A percentile compares a stretch with the other conserved stretches of the same genome.
These are phyloP conservation scores for Drosophila paracracens DNA, from an alignment of 2,888 invertebrate species.

Conservation along the genomic window DNA sequence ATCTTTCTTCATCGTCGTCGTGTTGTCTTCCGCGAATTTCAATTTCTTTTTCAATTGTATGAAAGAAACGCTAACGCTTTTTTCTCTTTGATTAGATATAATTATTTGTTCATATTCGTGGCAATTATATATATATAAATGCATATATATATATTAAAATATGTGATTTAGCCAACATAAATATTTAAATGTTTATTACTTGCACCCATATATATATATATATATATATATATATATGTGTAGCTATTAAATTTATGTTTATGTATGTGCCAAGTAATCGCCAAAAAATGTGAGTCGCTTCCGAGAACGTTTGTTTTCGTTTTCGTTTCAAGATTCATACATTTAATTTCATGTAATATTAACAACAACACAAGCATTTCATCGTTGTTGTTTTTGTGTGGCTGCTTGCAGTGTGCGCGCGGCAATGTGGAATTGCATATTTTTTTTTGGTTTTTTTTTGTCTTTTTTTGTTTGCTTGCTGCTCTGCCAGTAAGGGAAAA, in stretches of 20 bases:
- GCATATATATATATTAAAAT: slow-evolving; percentile 5
- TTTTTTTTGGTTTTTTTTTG: slow-evolving; percentile 13
- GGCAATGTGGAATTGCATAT: slow-evolving; percentile 43
- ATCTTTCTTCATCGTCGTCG: slow-evolving; percentile 75
- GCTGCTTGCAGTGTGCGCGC: slow-evolving; percentile 46
- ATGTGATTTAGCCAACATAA: slow-evolving; percentile 16
- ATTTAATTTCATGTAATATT: slow-evolving; percentile 19
- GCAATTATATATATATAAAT: slow-evolving; percentile 19
- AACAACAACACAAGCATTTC: slow-evolving; percentile 40
- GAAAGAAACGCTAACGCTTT: slow-evolving; percentile 53
- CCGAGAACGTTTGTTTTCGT: slow-evolving; percentile 29
- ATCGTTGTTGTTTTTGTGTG: slow-evolving; percentile 39
- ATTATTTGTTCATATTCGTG: slow-evolving; percentile 37
- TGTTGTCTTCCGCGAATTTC: slow-evolving; percentile 70
- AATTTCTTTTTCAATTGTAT: slow-evolving; percentile 63
- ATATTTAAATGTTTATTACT: slow-evolving; percentile 41
- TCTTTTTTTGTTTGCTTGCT: slow-evolving; percentile 46
- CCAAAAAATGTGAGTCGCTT: slow-evolving; percentile 49
- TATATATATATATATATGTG: neutral
- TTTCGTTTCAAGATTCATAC: slow-evolving; percentile 27
- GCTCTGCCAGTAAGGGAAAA: slow-evolving; percentile 44
- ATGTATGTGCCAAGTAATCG: slow-evolving; percentile 23
- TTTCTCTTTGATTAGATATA: slow-evolving; percentile 49
- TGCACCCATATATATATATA: slow-evolving; percentile 23
- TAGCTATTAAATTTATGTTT: slow-evolving; percentile 4